Evolutionary conservation across 2,888 invertebrate genomes (phyloP).

Genomic region (Tenthredo mesomela): DNA sequence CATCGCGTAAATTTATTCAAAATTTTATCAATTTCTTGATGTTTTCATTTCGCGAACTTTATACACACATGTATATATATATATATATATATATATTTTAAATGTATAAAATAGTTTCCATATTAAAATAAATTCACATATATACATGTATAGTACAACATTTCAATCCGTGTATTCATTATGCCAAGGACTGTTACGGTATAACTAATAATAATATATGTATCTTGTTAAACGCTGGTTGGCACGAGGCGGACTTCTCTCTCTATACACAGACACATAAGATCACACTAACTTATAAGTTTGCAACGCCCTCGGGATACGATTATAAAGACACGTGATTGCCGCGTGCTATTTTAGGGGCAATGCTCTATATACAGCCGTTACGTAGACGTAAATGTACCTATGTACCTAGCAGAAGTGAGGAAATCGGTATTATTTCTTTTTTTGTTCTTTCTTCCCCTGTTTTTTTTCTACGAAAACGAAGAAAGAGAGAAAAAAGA

Average conservation of each 20-base stretch:
- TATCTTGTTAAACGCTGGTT: not conserved
- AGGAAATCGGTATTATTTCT: not conserved
- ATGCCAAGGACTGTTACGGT: conserved; percentile 24
- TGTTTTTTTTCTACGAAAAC: not conserved
- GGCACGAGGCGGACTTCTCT: not conserved
- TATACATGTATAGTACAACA: not conserved
- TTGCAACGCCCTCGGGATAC: not conserved
- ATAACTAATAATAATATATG: conserved; percentile 10
- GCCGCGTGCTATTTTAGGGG: conserved; percentile 37
- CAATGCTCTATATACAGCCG: conserved; percentile 7
- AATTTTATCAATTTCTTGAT: no score
- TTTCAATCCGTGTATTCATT: not conserved
- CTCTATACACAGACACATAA: not conserved
- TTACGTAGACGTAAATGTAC: not conserved
- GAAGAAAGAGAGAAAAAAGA: not conserved
- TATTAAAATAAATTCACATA: not conserved
- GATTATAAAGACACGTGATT: conserved; percentile 9
- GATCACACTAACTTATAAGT: not conserved
- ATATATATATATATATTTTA: not conserved
- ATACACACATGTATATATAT: not conserved
- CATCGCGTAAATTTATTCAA: not conserved
- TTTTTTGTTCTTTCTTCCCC: not conserved
- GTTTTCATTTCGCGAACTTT: not conserved
- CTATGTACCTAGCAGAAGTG: not conserved
- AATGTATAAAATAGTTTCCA: not conserved